Percentiles rank a stretch among this genome's conserved stretches.
Conservation (phyloP, 2,797 vertebrate genomes). For the Lutjanus campechanus region DNA sequence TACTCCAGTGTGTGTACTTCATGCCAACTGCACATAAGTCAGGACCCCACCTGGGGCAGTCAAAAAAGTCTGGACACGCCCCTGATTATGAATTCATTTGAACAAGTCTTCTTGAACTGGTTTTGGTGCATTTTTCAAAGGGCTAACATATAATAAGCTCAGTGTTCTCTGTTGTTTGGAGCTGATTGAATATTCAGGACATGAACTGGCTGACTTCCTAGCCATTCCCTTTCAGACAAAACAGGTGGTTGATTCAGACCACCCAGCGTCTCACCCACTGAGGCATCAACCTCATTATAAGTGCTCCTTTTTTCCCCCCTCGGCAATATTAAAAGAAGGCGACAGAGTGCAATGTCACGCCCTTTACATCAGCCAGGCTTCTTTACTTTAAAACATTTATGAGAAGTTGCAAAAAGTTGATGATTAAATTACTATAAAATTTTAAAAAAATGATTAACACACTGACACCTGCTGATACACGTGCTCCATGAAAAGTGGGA, state of each 20-base stretch:
- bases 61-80: no score
- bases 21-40: no score
- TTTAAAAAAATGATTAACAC: not conserved
- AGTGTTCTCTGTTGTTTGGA: slow-evolving; percentile 17
- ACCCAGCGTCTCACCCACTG: slow-evolving; percentile 16
- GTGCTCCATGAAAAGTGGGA: not conserved
- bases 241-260: slow-evolving; percentile 57
- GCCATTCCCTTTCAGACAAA: slow-evolving; percentile 42
- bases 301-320: not conserved
- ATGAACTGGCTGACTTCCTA: slow-evolving; percentile 19
- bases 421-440: slow-evolving; percentile 27
- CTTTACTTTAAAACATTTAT: not conserved
- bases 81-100: not conserved
- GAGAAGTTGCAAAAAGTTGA: slow-evolving; percentile 30
- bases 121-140: not conserved
- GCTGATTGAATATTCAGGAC: slow-evolving; percentile 54
- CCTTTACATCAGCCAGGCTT: not conserved
- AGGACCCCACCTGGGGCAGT: no score
- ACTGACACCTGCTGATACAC: slow-evolving; percentile 21
- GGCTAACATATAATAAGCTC: slow-evolving; percentile 6
- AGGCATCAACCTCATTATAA: slow-evolving; percentile 18
- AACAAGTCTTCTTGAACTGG: not conserved
- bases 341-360: not conserved
- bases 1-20: no score
- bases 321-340: not conserved